Percentiles rank a stretch among this genome's conserved stretches.
Conservation (phyloP, 1,140 invertebrate genomes). For the Helicoverpa armigera region DNA sequence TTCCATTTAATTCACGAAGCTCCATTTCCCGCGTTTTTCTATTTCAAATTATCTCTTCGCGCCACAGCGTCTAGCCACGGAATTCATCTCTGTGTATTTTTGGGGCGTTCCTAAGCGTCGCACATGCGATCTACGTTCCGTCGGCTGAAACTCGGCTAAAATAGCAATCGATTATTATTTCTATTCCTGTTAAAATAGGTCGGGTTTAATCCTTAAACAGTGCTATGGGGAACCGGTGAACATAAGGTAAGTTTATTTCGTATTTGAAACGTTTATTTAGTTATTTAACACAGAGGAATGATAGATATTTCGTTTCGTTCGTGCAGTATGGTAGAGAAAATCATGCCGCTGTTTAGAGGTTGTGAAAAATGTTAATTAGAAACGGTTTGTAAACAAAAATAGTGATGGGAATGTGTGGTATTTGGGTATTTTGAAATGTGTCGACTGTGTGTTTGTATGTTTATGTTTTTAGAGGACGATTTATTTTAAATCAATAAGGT, state of each 20-base stretch:
- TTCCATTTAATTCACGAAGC: neutral
- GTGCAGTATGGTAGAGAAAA: neutral
- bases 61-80: neutral
- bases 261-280: neutral
- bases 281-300: neutral
- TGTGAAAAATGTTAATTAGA: constrained; percentile 15
- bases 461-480: neutral
- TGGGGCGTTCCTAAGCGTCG: constrained; percentile 65
- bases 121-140: constrained; percentile 72
- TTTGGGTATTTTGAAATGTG: neutral
- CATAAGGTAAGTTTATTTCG: constrained; percentile 15
- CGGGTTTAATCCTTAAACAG: constrained; percentile 58
- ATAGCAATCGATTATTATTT: constrained; percentile 77
- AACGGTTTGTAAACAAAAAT: constrained; percentile 20
- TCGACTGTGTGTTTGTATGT: neutral
- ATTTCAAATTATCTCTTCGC: neutral
- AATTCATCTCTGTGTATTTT: constrained; percentile 70
- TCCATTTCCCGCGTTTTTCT: neutral
- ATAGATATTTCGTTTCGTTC: neutral
- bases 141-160: constrained; percentile 57
- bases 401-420: neutral
- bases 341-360: neutral
- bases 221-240: constrained; percentile 20
- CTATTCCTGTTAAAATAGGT: constrained; percentile 73
- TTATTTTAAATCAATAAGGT: too few relatives aligned